Base-by-base conservation (phyloP, 2,113 vertebrate genomes). In the Potamarius usumacintae region DNA sequence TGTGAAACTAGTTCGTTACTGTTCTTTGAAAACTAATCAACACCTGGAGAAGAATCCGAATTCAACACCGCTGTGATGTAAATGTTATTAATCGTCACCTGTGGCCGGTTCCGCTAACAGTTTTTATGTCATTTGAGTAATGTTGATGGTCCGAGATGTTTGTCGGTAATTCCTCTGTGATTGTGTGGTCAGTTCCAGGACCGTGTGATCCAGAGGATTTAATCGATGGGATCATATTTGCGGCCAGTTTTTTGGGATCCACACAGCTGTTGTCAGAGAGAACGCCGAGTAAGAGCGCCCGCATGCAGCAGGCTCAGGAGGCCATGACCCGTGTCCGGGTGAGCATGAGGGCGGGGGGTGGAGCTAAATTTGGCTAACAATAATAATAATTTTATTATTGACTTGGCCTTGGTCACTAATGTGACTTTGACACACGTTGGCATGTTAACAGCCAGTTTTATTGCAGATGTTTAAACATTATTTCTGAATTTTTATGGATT, bases 291-390 rank as follows among this genome's bases (percentile, higher is more conserved):
- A 99, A 99, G 95, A 98, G 96, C 25, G 97, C 97, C 55, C 97
- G 98, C 92, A 99, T 99, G 98, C 97, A 97, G 96, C 98, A 99
- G 92, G 98, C 98, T 30, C 98, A 99, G 93, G 97, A 99, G 93
- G 97, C 98, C 86, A 98, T 99, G 89, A 98, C 94, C 95, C 94
- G 97, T 91, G 97, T 99, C 89, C 96, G 97, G 97, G 98, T 99
- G 93, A 95, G 94, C 9, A 2, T 1, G 6, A n/a, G 63, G 67
- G 60, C 12, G 4, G 30, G 50, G 50, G 50, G 25, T 2, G 82
- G 42, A 30, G 7, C 63, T 78, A 78, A 5, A 53, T 27, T 14
- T 18, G 25, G 0, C 25, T 53, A 27, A 7, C 22, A 27, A 12
- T 53, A 53, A 52, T 52, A 34, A 42, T 42, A 42, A 42, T 42